Percentiles rank a stretch among this genome's conserved stretches.
Conservation (phyloP, 2,888 invertebrate species). For the Heliconius erato region DNA sequence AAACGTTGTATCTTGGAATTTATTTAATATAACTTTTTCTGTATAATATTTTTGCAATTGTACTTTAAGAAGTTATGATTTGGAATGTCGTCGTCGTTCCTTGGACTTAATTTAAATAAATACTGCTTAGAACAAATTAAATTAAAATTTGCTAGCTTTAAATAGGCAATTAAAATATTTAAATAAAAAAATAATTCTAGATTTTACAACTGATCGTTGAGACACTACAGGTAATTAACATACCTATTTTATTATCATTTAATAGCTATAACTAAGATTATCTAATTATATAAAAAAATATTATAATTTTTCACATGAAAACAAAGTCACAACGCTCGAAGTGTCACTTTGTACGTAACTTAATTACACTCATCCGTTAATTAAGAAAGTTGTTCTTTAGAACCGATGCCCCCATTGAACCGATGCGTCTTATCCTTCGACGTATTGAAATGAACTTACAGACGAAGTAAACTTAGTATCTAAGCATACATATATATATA, state of each 20-base stretch:
- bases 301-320: not conserved
- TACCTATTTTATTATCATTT: no score
- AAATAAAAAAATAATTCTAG: not conserved
- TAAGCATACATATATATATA: not conserved
- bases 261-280: no score
- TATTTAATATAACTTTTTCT: not conserved
- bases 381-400: conserved; percentile 59
- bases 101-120: not conserved
- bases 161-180: not conserved
- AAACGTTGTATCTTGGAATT: not conserved
- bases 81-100: not conserved
- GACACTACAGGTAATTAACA: no score
- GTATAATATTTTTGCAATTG: not conserved
- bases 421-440: conserved; percentile 24
- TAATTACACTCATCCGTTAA: conserved; percentile 61
- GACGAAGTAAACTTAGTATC: conserved; percentile 35
- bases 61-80: not conserved
- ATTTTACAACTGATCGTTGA: not conserved
- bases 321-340: conserved; percentile 5
- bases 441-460: conserved; percentile 35
- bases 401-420: conserved; percentile 50
- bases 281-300: no score
- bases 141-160: no score
- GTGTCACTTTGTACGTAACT: conserved; percentile 56
- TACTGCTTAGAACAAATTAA: not conserved